Evolutionary conservation across 2,888 invertebrate genomes (phyloP), one percentile per base, ranked within the genome.

Genomic region (Folsomia manolachei): DNA sequence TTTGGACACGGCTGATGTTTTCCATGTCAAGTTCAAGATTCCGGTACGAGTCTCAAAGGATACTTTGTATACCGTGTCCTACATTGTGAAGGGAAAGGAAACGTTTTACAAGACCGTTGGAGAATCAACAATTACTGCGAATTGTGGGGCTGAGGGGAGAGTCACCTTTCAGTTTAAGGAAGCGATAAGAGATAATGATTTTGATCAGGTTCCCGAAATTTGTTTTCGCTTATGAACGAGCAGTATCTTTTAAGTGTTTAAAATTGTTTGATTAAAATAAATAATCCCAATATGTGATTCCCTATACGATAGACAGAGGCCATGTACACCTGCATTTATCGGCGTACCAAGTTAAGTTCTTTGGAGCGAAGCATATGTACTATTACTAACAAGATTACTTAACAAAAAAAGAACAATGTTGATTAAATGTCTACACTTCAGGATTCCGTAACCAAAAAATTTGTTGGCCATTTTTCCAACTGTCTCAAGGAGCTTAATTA

Each of bases 201-300:
- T 78, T 75, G 78, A 78, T 61, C 78, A 78, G 66, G 73, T 78
- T 23, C 78, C 78, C 4, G 77, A 77, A 69, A 27, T 78, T 26
- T 78, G 78, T 60, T 78, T 78, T 69, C 73, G 77, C 1, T 71
- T 78, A 53, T 76, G 66, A 71, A 64, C 25, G 26, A 61, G n/a
- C 2, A 27, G 39, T 9, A 39, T 39, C 14, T 39, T 39, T 39
- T 39, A 9, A 39, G 7, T 39, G 39, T 9, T 9, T 39, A 14
- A 39, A 14, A 9, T 39, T 14, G 14, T 39, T 39, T 39, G 4
- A 4, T 9, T 39, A 14, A 4, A 39, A 39, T 4, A 39, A 39
- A 39, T 9, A 39, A 39, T 9, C 39, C 7, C 39, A 14, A 39
- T 39, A 14, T 39, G 39, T 39, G n/a, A n/a, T n/a, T n/a, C n/a